Evolutionary conservation across 2,888 invertebrate species (phyloP).

Genomic region (Agrotis clavis): DNA sequence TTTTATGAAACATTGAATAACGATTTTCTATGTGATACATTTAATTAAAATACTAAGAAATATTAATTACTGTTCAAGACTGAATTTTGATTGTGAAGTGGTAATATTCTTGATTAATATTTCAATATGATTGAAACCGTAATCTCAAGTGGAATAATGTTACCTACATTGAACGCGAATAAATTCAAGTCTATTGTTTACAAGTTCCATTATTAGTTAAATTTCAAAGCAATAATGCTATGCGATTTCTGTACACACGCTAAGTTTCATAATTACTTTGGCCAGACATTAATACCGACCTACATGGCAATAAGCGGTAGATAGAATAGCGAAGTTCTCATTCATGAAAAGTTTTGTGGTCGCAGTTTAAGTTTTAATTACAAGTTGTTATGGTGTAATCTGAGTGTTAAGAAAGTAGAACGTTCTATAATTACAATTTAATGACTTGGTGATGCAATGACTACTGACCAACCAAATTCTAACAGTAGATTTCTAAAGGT

Average conservation of each 20-base stretch:
- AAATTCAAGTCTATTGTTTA: slow-evolving; percentile 58
- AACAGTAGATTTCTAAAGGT: neutral
- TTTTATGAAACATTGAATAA: slow-evolving; percentile 4
- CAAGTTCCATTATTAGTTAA: slow-evolving; percentile 65
- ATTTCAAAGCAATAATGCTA: slow-evolving; percentile 62
- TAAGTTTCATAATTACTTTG: slow-evolving; percentile 62
- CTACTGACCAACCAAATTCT: neutral
- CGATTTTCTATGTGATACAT: neutral
- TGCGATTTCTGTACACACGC: slow-evolving; percentile 48
- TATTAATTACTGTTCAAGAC: slow-evolving; percentile 25
- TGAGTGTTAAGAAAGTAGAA: slow-evolving; percentile 8
- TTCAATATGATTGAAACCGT: slow-evolving; percentile 17
- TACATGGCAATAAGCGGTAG: slow-evolving; percentile 28
- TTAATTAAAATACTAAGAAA: slow-evolving; percentile 4
- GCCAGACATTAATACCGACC: slow-evolving; percentile 33
- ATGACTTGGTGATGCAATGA: neutral
- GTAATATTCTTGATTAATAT: slow-evolving; percentile 21
- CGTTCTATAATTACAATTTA: neutral
- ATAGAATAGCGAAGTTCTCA: slow-evolving; percentile 34
- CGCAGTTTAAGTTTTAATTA: slow-evolving; percentile 46
- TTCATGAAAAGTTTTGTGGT: slow-evolving; percentile 35
- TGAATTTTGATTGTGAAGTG: slow-evolving; percentile 3
- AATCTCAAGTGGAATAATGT: slow-evolving; percentile 28
- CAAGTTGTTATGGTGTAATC: slow-evolving; percentile 20
- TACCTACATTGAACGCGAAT: slow-evolving; percentile 41